phyloP scores from a whole-genome alignment of 1,140 invertebrate species.

The Dendrolimus kikuchii region DNA sequence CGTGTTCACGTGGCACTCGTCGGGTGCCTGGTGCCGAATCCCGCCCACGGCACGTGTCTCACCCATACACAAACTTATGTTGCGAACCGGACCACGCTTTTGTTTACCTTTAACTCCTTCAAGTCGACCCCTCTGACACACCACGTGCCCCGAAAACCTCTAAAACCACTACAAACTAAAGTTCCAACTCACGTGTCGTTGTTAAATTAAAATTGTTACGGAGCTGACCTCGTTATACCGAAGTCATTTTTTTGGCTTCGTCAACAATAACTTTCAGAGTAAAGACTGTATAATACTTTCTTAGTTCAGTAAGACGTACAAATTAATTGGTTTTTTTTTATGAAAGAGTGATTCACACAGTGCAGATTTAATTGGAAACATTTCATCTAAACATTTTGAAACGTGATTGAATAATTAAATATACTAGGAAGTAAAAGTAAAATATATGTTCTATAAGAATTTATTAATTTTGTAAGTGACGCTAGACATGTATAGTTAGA shows the following conservation, averaged over 20 bases:
- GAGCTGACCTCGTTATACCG: slow-evolving; percentile 23
- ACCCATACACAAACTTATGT: slow-evolving; percentile 16
- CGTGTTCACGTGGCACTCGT: slow-evolving; percentile 43
- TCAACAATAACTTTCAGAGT: slow-evolving; percentile 11
- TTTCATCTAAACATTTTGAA: no score
- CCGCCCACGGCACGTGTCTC: slow-evolving; percentile 38
- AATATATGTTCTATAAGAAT: no score
- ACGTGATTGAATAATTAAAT: no score
- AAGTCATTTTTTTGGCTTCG: slow-evolving; percentile 28
- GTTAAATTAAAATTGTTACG: slow-evolving; percentile 33
- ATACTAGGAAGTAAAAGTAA: no score
- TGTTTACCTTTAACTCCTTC: slow-evolving; percentile 48
- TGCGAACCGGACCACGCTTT: slow-evolving; percentile 25
- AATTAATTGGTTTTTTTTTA: not conserved
- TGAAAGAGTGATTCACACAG: not conserved
- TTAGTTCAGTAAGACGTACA: slow-evolving; percentile 1
- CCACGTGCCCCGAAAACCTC: slow-evolving; percentile 53
- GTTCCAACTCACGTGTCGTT: slow-evolving; percentile 41
- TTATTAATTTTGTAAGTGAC: no score
- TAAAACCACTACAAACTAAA: slow-evolving; percentile 48
- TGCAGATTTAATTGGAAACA: slow-evolving; percentile 1
- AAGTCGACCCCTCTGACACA: slow-evolving; percentile 25
- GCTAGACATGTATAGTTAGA: slow-evolving; percentile 11
- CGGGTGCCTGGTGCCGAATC: not conserved
- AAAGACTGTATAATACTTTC: slow-evolving; percentile 17